Percentiles rank a stretch among this genome's conserved stretches.
These are phyloP conservation scores for Cryptotermes secundus DNA, from an alignment of 1,140 invertebrate species.

Conservation along the genomic window DNA sequence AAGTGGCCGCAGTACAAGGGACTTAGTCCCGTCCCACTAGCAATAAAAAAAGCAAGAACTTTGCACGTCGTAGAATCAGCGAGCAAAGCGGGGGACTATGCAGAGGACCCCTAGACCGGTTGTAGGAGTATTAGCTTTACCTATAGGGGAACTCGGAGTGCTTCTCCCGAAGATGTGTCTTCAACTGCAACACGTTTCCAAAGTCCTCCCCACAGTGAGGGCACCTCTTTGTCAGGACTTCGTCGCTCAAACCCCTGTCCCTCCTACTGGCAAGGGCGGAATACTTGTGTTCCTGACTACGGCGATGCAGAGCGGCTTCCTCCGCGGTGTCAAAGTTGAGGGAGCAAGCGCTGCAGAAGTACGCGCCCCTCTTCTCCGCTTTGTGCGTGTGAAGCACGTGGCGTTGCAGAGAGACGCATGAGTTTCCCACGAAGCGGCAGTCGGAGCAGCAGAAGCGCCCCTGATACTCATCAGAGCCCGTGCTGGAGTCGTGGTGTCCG, in stretches of 20 bases:
- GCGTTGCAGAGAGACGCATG: slow-evolving; percentile 60
- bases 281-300: slow-evolving; percentile 58
- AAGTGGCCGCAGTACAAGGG: too few relatives aligned
- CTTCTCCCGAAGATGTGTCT: slow-evolving; percentile 61
- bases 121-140: too few relatives aligned
- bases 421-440: slow-evolving; percentile 47
- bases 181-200: slow-evolving; percentile 58
- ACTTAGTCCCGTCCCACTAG: too few relatives aligned
- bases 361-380: slow-evolving; percentile 47
- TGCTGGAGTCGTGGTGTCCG: slow-evolving; percentile 51
- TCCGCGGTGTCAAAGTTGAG: slow-evolving; percentile 54
- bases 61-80: too few relatives aligned
- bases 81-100: too few relatives aligned
- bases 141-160: slow-evolving; percentile 55
- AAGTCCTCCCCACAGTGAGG: slow-evolving; percentile 58
- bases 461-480: slow-evolving; percentile 65
- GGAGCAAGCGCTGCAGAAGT: slow-evolving; percentile 33
- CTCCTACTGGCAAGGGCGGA: slow-evolving; percentile 49
- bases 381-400: slow-evolving; percentile 54
- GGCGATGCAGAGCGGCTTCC: slow-evolving; percentile 67
- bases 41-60: too few relatives aligned
- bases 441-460: slow-evolving; percentile 50
- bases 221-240: slow-evolving; percentile 54
- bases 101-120: too few relatives aligned
- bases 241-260: slow-evolving; percentile 45